These are phyloP conservation scores for Plagodis dolabraria DNA, from an alignment of 2,888 invertebrate genomes.

Conservation along the genomic window DNA sequence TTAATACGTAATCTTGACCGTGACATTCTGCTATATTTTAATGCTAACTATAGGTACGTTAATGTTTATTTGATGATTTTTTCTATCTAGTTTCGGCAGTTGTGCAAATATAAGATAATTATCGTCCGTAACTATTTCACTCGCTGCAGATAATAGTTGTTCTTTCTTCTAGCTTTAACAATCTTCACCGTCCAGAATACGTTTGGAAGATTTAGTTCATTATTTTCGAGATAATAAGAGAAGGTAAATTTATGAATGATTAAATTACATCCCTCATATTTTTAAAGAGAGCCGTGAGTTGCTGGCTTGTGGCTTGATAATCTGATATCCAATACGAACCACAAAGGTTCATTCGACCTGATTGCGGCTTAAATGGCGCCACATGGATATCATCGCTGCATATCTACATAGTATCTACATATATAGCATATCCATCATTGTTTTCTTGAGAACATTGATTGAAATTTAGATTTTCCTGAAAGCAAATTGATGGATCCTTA, in stretches of 20 bases:
- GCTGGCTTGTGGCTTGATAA: conserved; percentile 51
- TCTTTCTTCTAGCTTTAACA: no score
- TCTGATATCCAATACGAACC: conserved; percentile 63
- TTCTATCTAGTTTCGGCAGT: no score
- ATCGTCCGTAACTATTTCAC: no score
- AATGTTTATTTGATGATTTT: no score
- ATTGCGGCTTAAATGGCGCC: conserved; percentile 62
- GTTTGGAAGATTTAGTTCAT: no score
- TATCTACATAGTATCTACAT: conserved; percentile 12
- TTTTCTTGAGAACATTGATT: background rate
- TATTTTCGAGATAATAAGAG: no score
- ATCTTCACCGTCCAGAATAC: no score
- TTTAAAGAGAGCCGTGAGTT: background rate
- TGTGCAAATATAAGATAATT: no score
- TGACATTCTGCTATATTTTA: conserved; percentile 31
- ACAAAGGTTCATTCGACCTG: conserved; percentile 64
- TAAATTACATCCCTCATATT: no score
- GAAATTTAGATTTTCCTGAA: conserved; percentile 9
- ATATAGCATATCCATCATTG: background rate
- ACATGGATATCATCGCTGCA: conserved; percentile 17
- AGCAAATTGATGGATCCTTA: no score
- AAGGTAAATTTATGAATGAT: no score
- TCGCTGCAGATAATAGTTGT: no score
- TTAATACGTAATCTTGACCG: conserved; percentile 47
- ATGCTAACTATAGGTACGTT: background rate